These are phyloP conservation scores for Watsonalla binaria DNA, from an alignment of 2,888 invertebrate genomes.

Conservation along the genomic window DNA sequence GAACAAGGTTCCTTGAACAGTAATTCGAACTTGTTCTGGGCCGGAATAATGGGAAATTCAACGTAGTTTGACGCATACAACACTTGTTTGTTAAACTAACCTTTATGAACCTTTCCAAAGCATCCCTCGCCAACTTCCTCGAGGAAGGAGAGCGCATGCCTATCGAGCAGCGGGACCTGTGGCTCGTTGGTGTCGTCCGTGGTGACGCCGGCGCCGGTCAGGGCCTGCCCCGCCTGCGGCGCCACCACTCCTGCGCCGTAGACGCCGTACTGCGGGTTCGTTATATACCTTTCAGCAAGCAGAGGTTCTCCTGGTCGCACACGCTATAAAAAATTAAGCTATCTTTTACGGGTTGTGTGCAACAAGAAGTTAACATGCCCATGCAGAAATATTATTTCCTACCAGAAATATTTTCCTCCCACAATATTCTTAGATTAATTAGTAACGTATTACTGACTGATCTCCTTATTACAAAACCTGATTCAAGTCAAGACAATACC, in stretches of 20 bases:
- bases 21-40: too few species aligned
- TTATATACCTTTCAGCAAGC: slow-evolving; percentile 85
- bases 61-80: too few species aligned
- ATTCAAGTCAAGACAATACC: too few species aligned
- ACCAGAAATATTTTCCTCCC: too few species aligned
- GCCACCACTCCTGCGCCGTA: slow-evolving; percentile 52
- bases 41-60: too few species aligned
- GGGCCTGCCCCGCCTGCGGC: slow-evolving; percentile 19
- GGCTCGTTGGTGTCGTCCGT: slow-evolving; percentile 48
- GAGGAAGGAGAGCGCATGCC: slow-evolving; percentile 83
- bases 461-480: too few species aligned
- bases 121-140: slow-evolving; percentile 92
- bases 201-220: slow-evolving; percentile 25
- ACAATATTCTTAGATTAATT: too few species aligned
- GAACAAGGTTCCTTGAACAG: too few species aligned
- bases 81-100: slow-evolving; percentile 53
- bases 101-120: slow-evolving; percentile 93
- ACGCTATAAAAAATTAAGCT: slow-evolving; percentile 59
- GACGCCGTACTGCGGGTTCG: slow-evolving; percentile 86
- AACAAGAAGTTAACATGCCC: slow-evolving; percentile 13
- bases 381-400: not conserved
- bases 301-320: slow-evolving; percentile 80
- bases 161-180: slow-evolving; percentile 79
- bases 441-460: too few species aligned
- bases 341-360: slow-evolving; percentile 20